Evolutionary conservation across 2,797 vertebrate species (phyloP).

Genomic region (Limosa lapponica): DNA sequence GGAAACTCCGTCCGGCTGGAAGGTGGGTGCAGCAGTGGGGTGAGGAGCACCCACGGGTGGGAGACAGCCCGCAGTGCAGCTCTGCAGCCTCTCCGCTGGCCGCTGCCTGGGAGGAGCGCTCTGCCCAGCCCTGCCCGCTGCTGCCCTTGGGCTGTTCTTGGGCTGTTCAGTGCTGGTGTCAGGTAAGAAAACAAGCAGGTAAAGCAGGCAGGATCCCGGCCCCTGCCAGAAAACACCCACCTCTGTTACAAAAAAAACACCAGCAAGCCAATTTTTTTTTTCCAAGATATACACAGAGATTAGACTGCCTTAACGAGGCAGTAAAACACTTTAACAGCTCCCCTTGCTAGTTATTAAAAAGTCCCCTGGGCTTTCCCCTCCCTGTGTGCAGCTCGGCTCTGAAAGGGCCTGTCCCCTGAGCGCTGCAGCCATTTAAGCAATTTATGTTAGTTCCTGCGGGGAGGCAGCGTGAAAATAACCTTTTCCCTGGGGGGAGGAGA

Average conservation of each 20-base stretch:
- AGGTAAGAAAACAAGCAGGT: constrained; percentile 41
- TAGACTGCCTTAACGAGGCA: constrained; percentile 35
- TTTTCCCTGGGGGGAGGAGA: neutral
- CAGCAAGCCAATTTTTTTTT: neutral
- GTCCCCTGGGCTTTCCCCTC: constrained; percentile 27
- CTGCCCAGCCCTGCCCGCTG: neutral
- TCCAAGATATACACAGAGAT: constrained; percentile 35
- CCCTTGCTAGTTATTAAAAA: constrained; percentile 27
- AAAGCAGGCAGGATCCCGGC: constrained; percentile 4
- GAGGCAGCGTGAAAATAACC: neutral
- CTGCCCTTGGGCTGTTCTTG: constrained; percentile 39
- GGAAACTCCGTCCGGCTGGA: neutral
- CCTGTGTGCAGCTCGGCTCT: neutral
- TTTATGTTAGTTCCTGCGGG: neutral
- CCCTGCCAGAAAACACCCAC: constrained; percentile 22
- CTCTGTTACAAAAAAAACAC: constrained; percentile 24
- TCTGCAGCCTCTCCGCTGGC: neutral
- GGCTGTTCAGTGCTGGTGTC: neutral
- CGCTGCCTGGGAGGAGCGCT: neutral
- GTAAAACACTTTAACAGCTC: constrained; percentile 48
- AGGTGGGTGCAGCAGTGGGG: neutral
- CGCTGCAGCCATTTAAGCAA: neutral
- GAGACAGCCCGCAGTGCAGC: neutral
- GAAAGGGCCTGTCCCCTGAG: neutral
- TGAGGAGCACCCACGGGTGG: neutral